phyloP scores from a whole-genome alignment of 2,888 invertebrate genomes.

The Monopis laevigella region DNA sequence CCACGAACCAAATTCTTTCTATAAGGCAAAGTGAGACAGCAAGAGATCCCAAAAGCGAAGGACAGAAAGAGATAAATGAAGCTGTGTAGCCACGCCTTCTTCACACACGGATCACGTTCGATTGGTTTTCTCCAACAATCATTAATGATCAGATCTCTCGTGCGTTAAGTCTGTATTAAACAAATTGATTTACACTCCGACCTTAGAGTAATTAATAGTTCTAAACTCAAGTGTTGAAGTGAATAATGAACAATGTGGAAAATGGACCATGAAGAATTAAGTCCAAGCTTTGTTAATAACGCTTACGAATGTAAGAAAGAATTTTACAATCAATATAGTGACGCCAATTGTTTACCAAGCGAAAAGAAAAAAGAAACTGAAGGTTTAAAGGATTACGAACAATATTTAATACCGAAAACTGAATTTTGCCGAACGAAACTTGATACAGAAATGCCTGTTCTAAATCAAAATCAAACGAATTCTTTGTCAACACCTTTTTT shows the following conservation, averaged over 20 bases:
- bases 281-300: conserved; percentile 22
- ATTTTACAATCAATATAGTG: conserved; percentile 29
- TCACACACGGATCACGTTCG: conserved; percentile 32
- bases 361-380: conserved; percentile 23
- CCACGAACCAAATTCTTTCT: conserved; percentile 3
- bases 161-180: conserved; percentile 23
- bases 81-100: conserved; percentile 42
- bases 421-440: background rate
- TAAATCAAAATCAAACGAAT: too few relatives aligned
- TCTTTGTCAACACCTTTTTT: conserved; percentile 46
- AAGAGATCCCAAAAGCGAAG: background rate
- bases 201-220: background rate
- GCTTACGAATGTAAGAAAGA: conserved; percentile 34
- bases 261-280: conserved; percentile 51
- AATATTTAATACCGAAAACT: background rate
- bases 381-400: background rate
- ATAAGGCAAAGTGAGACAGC: background rate
- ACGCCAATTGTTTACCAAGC: background rate
- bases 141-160: conserved; percentile 54
- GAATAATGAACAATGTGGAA: conserved; percentile 36
- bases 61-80: conserved; percentile 26
- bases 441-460: background rate
- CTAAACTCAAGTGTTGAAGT: conserved; percentile 7
- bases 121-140: conserved; percentile 49
- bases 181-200: conserved; percentile 9